Percentiles rank a stretch among this genome's conserved stretches.
These are phyloP conservation scores for Taphrorychus bicolor DNA, from an alignment of 2,888 invertebrate species.

Conservation along the genomic window DNA sequence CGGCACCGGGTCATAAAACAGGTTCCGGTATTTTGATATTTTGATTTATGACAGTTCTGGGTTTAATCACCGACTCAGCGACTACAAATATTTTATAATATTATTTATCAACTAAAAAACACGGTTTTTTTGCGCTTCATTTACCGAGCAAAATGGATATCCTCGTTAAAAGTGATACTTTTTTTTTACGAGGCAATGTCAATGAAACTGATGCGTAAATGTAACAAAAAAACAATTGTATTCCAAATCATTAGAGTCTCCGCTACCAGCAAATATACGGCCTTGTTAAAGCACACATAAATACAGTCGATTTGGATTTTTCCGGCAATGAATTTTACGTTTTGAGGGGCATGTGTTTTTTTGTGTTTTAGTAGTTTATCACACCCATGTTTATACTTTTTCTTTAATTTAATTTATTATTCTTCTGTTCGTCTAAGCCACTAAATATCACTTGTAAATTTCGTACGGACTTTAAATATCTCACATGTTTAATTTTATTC, in stretches of 20 bases:
- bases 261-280: not conserved
- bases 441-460: too few relatives aligned
- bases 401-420: too few relatives aligned
- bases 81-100: not conserved
- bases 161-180: not conserved
- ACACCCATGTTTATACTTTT: too few relatives aligned
- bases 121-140: constrained; percentile 1
- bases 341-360: not conserved
- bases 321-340: not conserved
- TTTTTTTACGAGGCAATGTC: not conserved
- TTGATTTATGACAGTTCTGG: not conserved
- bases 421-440: too few relatives aligned
- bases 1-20: constrained; percentile 27
- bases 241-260: not conserved
- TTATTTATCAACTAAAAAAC: not conserved
- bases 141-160: not conserved
- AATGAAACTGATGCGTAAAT: not conserved
- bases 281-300: not conserved
- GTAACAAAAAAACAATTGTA: not conserved
- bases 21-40: constrained; percentile 27
- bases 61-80: not conserved
- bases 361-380: too few relatives aligned
- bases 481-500: too few relatives aligned
- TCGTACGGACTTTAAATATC: too few relatives aligned
- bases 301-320: not conserved